phyloP scores from a whole-genome alignment of 1,140 invertebrate genomes.

The Colletes gigas region DNA sequence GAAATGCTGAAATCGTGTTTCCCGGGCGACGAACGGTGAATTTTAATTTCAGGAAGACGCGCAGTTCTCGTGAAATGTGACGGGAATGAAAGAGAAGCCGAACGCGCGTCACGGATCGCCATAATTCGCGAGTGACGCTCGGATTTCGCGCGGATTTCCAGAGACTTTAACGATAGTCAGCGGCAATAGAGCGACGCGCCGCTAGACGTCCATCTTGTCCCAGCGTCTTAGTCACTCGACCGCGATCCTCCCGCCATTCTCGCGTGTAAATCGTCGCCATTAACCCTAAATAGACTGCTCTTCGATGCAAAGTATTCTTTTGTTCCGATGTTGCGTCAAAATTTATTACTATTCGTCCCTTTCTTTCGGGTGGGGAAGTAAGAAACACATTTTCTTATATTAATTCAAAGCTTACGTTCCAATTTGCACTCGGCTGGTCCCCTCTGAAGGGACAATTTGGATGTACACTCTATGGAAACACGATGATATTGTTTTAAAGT shows the following conservation, averaged over 20 bases:
- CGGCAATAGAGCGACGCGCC: slow-evolving; percentile 42
- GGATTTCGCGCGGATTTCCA: not conserved
- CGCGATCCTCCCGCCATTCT: slow-evolving; percentile 1
- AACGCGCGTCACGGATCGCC: not conserved
- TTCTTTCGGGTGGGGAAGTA: too few relatives aligned
- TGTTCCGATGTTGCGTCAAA: too few relatives aligned
- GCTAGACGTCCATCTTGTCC: slow-evolving; percentile 51
- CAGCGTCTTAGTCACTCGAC: slow-evolving; percentile 12
- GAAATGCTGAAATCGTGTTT: slow-evolving; percentile 6
- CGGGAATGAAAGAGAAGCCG: slow-evolving; percentile 27
- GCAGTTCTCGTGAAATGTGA: slow-evolving; percentile 34
- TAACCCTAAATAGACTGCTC: too few relatives aligned
- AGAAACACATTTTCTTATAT: too few relatives aligned
- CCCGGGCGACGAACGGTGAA: not conserved
- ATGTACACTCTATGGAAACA: too few relatives aligned
- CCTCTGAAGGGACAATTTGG: too few relatives aligned
- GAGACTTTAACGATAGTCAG: slow-evolving; percentile 40
- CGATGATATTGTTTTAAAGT: too few relatives aligned
- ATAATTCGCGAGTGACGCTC: not conserved
- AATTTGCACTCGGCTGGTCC: too few relatives aligned
- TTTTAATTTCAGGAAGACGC: slow-evolving; percentile 27
- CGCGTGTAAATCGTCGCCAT: too few relatives aligned
- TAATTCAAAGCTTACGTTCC: too few relatives aligned
- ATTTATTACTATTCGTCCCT: too few relatives aligned
- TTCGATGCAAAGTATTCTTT: too few relatives aligned